These are phyloP conservation scores for Adoxophyes honmai DNA, from an alignment of 1,140 invertebrate species.

Conservation along the genomic window DNA sequence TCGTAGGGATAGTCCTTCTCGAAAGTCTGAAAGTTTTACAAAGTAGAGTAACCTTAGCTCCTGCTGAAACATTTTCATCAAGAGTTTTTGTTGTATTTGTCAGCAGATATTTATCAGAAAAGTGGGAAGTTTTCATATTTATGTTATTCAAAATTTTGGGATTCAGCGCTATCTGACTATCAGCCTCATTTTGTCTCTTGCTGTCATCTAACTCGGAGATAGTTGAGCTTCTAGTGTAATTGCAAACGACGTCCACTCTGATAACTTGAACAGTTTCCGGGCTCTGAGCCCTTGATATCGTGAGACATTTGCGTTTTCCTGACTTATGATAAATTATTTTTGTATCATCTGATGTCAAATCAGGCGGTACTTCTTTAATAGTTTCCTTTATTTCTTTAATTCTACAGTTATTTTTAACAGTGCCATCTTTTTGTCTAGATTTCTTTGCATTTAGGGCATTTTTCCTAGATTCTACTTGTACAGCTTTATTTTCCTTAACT, in stretches of 20 bases:
- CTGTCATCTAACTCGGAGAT: conserved; percentile 45
- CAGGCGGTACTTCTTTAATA: conserved; percentile 19
- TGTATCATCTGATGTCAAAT: conserved; percentile 33
- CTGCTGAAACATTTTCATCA: conserved; percentile 52
- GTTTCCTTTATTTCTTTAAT: conserved; percentile 23
- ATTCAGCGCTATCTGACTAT: conserved; percentile 3
- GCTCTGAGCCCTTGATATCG: conserved; percentile 63
- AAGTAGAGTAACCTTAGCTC: conserved; percentile 62
- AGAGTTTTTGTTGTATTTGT: conserved; percentile 58
- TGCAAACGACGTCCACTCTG: conserved; percentile 68
- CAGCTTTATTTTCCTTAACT: conserved; percentile 36
- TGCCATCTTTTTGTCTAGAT: conserved; percentile 16
- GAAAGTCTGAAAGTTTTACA: conserved; percentile 65
- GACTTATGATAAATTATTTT: conserved; percentile 56
- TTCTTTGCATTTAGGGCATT: conserved; percentile 25
- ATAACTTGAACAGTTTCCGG: conserved; percentile 72
- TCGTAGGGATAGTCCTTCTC: conserved; percentile 36
- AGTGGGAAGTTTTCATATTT: conserved; percentile 36
- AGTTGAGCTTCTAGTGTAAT: conserved; percentile 43
- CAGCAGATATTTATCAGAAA: conserved; percentile 55
- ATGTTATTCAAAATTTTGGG: conserved; percentile 29
- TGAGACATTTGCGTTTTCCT: conserved; percentile 68
- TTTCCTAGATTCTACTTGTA: conserved; percentile 33
- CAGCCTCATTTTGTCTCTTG: conserved; percentile 26
- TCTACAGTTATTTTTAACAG: conserved; percentile 22